phyloP scores from a whole-genome alignment of 2,888 invertebrate species.

The Plagodis pulveraria region DNA sequence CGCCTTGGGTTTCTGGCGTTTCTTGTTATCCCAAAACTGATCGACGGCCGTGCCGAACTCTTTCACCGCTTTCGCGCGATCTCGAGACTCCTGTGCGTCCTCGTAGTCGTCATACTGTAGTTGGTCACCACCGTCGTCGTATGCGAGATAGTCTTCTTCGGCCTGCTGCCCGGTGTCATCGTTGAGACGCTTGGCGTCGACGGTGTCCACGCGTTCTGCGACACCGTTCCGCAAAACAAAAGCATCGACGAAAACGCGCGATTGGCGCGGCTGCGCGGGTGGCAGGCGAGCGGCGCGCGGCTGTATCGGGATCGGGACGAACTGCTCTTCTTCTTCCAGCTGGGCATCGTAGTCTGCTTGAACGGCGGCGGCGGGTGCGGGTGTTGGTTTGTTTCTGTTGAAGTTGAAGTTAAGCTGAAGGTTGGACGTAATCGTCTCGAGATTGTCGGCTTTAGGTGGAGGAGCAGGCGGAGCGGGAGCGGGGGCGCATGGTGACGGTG shows the following conservation, averaged over 20 bases:
- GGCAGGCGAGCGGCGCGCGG: constrained; percentile 73
- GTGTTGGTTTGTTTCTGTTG: constrained; percentile 59
- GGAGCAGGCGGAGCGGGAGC: constrained; percentile 54
- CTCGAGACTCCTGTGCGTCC: constrained; percentile 71
- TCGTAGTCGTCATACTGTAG: constrained; percentile 71
- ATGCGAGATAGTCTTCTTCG: constrained; percentile 65
- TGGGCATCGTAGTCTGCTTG: constrained; percentile 35
- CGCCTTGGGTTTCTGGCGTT: constrained; percentile 47
- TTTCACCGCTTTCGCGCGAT: constrained; percentile 61
- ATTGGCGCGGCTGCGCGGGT: constrained; percentile 57
- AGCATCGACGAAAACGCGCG: constrained; percentile 77
- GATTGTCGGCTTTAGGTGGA: constrained; percentile 52
- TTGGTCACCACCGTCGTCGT: constrained; percentile 57
- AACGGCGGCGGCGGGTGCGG: constrained; percentile 42
- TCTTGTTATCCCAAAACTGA: constrained; percentile 73
- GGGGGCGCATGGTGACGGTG: constrained; percentile 63
- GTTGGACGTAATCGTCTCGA: constrained; percentile 71
- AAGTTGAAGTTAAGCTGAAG: constrained; percentile 74
- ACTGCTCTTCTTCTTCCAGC: constrained; percentile 32
- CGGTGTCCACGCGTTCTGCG: constrained; percentile 66
- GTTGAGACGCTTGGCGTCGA: constrained; percentile 61
- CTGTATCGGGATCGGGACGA: constrained; percentile 58
- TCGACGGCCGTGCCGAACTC: constrained; percentile 72
- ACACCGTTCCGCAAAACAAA: constrained; percentile 76
- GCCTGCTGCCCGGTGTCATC: constrained; percentile 43